phyloP scores from a whole-genome alignment of 2,113 vertebrate species.

The cattle (Bos taurus) region DNA sequence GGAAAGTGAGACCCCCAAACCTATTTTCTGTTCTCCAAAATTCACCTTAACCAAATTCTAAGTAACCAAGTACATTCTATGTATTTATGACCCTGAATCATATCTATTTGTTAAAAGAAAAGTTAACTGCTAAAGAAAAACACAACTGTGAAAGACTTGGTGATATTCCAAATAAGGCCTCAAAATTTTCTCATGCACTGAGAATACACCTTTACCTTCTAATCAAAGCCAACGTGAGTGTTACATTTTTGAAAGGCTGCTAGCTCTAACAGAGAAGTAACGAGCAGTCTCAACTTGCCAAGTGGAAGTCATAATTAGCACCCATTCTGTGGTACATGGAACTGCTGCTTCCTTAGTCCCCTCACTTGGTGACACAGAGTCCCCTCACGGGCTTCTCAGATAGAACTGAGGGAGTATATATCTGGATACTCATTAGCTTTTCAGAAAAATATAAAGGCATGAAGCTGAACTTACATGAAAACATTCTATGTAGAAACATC shows the following conservation, averaged over 20 bases:
- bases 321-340: slow-evolving; percentile 58
- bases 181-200: too few relatives aligned
- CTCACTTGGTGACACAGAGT: slow-evolving; percentile 64
- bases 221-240: not conserved
- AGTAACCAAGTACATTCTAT: too few relatives aligned
- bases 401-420: slow-evolving; percentile 66
- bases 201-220: too few relatives aligned
- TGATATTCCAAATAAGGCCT: too few relatives aligned
- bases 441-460: slow-evolving; percentile 74
- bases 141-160: too few relatives aligned
- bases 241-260: slow-evolving; percentile 41
- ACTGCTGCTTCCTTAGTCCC: slow-evolving; percentile 15
- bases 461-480: slow-evolving; percentile 73
- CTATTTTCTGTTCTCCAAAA: too few relatives aligned
- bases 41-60: too few relatives aligned
- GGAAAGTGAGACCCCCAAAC: too few relatives aligned
- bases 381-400: slow-evolving; percentile 67
- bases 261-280: slow-evolving; percentile 39
- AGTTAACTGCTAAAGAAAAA: too few relatives aligned
- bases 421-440: slow-evolving; percentile 75
- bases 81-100: too few relatives aligned
- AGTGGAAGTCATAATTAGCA: slow-evolving; percentile 54
- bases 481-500: slow-evolving; percentile 66
- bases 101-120: too few relatives aligned
- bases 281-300: slow-evolving; percentile 31